Conservation (phyloP, 2,797 vertebrate species). For the Galago senegalensis region DNA sequence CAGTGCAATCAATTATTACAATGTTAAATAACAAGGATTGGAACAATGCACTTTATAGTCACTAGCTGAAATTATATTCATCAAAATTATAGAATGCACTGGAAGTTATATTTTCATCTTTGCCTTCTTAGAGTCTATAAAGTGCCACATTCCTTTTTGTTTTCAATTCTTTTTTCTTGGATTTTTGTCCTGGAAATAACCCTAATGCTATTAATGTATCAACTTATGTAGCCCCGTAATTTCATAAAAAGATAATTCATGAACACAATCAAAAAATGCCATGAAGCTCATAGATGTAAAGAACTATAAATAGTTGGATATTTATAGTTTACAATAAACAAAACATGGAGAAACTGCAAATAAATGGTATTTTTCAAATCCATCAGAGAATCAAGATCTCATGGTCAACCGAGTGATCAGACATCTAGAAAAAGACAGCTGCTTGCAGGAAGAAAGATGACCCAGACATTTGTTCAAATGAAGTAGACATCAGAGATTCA, state of each 20-base stretch:
- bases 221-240: neutral
- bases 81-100: neutral
- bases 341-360: neutral
- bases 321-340: neutral
- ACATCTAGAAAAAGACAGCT: neutral
- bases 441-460: neutral
- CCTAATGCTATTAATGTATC: neutral
- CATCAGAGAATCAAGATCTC: neutral
- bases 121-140: neutral
- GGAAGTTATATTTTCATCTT: constrained; percentile 43
- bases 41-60: neutral
- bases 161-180: neutral
- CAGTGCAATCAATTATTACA: constrained; percentile 40
- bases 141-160: neutral
- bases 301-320: neutral
- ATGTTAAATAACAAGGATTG: constrained; percentile 5
- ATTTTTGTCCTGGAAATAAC: constrained; percentile 4
- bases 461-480: neutral
- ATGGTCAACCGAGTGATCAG: neutral
- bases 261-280: neutral
- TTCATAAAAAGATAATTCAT: neutral
- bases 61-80: neutral
- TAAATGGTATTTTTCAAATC: constrained; percentile 12
- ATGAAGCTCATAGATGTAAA: neutral
- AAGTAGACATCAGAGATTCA: neutral